These are phyloP conservation scores for Notoglanidium macrostoma DNA, from an alignment of 2,797 vertebrate genomes.

Conservation along the genomic window DNA sequence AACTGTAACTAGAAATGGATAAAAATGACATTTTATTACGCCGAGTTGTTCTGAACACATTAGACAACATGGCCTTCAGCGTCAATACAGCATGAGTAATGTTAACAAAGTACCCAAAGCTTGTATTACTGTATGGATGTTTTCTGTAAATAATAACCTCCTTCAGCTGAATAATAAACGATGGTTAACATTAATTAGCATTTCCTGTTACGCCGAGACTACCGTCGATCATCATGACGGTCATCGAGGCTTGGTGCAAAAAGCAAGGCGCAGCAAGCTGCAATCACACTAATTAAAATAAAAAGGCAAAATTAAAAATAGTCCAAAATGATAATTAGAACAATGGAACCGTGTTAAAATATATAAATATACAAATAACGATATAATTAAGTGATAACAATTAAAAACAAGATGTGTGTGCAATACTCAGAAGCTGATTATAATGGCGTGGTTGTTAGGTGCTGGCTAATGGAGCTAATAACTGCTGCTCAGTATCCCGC, in stretches of 20 bases:
- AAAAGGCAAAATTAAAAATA: neutral
- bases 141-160: neutral
- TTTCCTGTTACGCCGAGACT: neutral
- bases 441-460: neutral
- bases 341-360: neutral
- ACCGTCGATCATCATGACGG: neutral
- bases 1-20: neutral
- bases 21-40: neutral
- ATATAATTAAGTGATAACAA: neutral
- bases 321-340: neutral
- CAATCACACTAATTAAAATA: neutral
- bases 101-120: neutral
- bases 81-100: neutral
- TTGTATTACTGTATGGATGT: neutral
- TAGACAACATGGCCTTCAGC: neutral
- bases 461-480: neutral
- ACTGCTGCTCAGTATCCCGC: neutral
- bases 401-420: neutral
- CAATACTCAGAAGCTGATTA: neutral
- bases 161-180: neutral
- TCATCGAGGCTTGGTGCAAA: neutral
- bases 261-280: neutral
- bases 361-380: neutral
- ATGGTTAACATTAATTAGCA: neutral
- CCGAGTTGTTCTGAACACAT: neutral